Percentiles rank a stretch among this genome's conserved stretches.
Conservation (phyloP, 2,797 vertebrate genomes). For the Acestrorhynchus altus region DNA sequence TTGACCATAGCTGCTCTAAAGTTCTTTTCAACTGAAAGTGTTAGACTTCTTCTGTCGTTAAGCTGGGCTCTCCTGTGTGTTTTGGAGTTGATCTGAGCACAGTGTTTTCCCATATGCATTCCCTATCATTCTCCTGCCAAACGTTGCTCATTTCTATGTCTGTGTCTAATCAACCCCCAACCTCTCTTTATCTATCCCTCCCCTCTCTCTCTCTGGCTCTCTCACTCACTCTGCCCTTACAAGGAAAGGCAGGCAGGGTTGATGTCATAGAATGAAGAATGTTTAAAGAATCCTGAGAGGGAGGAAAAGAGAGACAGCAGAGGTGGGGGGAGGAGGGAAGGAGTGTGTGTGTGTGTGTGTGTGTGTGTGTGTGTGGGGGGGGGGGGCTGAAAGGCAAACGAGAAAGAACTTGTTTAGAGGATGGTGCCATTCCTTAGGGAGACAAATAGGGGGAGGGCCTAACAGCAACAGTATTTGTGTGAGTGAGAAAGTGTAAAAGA, state of each 20-base stretch:
- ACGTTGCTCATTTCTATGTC: conserved; percentile 65
- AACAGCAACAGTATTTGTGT: conserved; percentile 56
- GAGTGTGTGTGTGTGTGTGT: conserved; percentile 65
- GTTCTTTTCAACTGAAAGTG: conserved; percentile 21
- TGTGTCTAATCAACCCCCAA: conserved; percentile 78
- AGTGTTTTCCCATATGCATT: conserved; percentile 31
- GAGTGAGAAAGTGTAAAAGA: conserved; percentile 26
- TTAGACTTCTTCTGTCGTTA: conserved; percentile 6
- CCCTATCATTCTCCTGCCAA: conserved; percentile 54
- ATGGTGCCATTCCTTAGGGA: conserved; percentile 82
- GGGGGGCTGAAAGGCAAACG: conserved; percentile 76
- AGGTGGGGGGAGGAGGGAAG: conserved; percentile 64
- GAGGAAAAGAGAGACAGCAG: conserved; percentile 55
- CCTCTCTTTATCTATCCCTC: conserved; percentile 74
- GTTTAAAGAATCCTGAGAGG: conserved; percentile 79
- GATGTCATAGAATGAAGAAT: conserved; percentile 87
- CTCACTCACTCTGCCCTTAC: conserved; percentile 83
- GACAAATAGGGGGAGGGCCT: conserved; percentile 76
- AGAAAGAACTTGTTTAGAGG: conserved; percentile 83
- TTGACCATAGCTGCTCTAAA: conserved; percentile 33
- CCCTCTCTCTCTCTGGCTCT: conserved; percentile 62
- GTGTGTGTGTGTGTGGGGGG: conserved; percentile 68
- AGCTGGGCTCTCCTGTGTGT: background rate
- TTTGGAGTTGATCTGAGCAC: conserved; percentile 30
- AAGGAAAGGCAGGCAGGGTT: conserved; percentile 84